Base-by-base conservation (phyloP, 2,888 invertebrate genomes). In the Drosophila mercatorum region DNA sequence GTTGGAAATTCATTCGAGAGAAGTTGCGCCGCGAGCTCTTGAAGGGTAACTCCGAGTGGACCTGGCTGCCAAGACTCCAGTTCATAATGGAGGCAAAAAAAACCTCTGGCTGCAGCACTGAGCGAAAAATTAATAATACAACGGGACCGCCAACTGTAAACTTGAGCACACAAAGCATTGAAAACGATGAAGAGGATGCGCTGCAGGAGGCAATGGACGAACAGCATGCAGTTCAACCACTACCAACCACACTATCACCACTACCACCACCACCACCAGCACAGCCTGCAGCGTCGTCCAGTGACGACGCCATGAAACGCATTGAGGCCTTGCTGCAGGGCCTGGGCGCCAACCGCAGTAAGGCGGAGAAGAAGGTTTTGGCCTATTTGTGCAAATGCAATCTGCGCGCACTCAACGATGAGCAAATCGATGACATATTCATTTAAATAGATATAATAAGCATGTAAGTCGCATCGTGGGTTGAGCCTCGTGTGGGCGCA, bases 141-240 rank as follows among this genome's bases (percentile, higher is more conserved):
- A 51, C 56, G 40, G 40, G 41, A 12, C 53, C 41, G 11, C 53
- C 40, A 17, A 57, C 59, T 38, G 26, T 52, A 17, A 68, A 41
- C 41, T 76, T 72, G 68, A 47, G 53, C 5, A 31, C 76, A 7
- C 78, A 80, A 53, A 83, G 78, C 41, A 83, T 83, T 22, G 86
- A 84, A 7, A 74, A 89, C 8, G 79, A 88, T 40, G 91, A 91
- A 57, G 89, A 90, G 40, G 90, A 91, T 65, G 84, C 83, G 0
- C 67, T 91, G 38, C 92, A 91, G 75, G 91, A 92, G 66, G 92
- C 92, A 22, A 91, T 91, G 91, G 91, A 91, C 40, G 85, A 88
- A 71, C 72, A 87, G 78, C 67, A 63, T 63, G 57, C 60, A 34
- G 52, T 60, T n/a, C 56, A 43, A 34, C 34, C 43, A 17, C 14